Percentiles rank a stretch among this genome's conserved stretches.
Conservation (phyloP, 2,113 vertebrate genomes). For the Regulus satrapa region DNA sequence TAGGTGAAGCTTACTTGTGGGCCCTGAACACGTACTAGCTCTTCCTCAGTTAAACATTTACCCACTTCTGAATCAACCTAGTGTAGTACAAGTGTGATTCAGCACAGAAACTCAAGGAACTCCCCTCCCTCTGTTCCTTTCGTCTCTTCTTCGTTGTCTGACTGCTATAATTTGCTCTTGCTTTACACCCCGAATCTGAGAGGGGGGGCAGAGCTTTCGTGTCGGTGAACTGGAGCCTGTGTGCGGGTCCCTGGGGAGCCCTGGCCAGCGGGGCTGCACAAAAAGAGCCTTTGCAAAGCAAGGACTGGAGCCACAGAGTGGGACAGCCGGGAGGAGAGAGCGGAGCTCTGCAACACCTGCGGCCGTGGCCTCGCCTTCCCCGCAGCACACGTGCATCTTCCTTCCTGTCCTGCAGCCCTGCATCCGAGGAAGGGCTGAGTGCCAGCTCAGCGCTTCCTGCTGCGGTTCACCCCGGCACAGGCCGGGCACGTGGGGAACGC, state of each 20-base stretch:
- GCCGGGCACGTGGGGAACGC: neutral
- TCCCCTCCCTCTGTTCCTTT: neutral
- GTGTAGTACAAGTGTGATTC: neutral
- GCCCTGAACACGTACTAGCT: neutral
- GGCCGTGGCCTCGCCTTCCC: neutral
- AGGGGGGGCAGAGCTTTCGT: neutral
- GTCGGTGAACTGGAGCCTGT: neutral
- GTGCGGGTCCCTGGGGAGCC: neutral
- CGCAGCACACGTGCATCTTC: neutral
- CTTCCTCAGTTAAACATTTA: conserved; percentile 21
- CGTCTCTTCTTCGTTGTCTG: fast-evolving
- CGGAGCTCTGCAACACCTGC: fast-evolving
- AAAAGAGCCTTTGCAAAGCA: neutral
- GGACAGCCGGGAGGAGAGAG: neutral
- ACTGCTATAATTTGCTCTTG: neutral
- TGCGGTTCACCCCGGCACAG: neutral
- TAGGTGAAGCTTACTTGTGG: neutral
- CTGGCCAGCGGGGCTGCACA: neutral
- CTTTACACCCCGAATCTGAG: neutral
- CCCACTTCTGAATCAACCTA: neutral
- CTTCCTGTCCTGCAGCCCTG: fast-evolving
- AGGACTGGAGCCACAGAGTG: neutral
- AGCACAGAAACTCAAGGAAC: neutral
- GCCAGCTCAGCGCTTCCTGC: neutral
- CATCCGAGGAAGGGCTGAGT: neutral